Base-by-base conservation (phyloP, 1,140 invertebrate species). In the Drosophila pachea region DNA sequence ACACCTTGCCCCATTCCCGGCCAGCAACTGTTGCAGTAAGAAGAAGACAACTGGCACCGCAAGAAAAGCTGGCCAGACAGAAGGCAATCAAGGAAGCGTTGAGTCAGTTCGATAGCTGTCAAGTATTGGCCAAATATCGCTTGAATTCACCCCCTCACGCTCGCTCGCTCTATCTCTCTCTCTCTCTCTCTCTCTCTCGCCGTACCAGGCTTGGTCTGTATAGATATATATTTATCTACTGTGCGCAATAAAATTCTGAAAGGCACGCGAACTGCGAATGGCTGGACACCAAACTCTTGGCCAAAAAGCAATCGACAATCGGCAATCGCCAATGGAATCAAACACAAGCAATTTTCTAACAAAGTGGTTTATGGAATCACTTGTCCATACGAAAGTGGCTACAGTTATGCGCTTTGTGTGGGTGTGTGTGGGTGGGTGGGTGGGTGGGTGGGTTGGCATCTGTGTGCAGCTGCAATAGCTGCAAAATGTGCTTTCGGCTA, bases 291-390 rank as follows among this genome's bases (percentile, higher is more conserved):
- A n/a, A 31, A 43, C 40, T 14, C 40, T 43, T 14, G 3, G 12
- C 12, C 12, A 12, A 32, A 48, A 35, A n/a, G 40, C 43, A 49
- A 60, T 35, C 38, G 60, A 42, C 35, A 33, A 50, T 33, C 60
- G 56, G 31, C 50, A 42, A 49, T 58, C 36, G 63, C 47, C 62
- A 58, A 32, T 58, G 45, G 14, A 56, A 62, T 62, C 60, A 64
- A 64, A 55, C 54, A 48, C 45, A 43, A 50, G 63, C 63, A 50
- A 59, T 66, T 66, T 66, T 64, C 52, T 16, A 64, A 64, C 52
- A 64, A 64, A 64, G 52, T 55, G 56, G 43, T 59, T 59, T 59
- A 47, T 59, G 56, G 40, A 59, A 59, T 45, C 56, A 22, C 32
- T 29, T 59, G 43, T 22, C 56, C 32, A 47, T 59, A 12, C 33